phyloP scores from a whole-genome alignment of 1,140 invertebrate genomes.

The Phymastichus coffea region DNA sequence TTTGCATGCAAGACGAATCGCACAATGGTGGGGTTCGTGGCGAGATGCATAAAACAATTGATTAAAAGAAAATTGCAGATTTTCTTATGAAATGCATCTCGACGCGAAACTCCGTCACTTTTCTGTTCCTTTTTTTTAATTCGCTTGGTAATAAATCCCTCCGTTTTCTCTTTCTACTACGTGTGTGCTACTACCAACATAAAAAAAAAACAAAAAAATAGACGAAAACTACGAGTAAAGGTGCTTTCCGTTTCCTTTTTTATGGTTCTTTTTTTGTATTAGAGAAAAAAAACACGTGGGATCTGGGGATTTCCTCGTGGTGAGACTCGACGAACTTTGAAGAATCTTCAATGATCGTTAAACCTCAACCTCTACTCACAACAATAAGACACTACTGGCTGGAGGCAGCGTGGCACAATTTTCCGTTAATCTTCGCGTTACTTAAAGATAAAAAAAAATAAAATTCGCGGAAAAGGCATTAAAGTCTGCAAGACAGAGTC shows the following conservation, averaged over 20 bases:
- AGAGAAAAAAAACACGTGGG: conserved; percentile 34
- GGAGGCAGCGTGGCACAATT: not conserved
- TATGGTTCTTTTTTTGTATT: conserved; percentile 35
- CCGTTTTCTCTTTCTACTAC: conserved; percentile 38
- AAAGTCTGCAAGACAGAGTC: no score
- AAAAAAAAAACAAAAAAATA: conserved; percentile 35
- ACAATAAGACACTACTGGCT: no score
- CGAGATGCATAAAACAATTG: no score
- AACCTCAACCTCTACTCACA: conserved; percentile 40
- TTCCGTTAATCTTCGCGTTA: not conserved
- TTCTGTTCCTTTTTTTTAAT: conserved; percentile 18
- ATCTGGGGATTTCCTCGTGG: conserved; percentile 36
- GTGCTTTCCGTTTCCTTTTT: conserved; percentile 39
- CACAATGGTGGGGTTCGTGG: no score
- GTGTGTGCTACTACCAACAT: conserved; percentile 36
- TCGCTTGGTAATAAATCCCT: conserved; percentile 15
- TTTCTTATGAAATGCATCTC: no score
- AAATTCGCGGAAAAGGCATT: no score
- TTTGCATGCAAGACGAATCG: conserved; percentile 56
- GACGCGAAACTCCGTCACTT: not conserved
- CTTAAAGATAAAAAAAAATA: not conserved
- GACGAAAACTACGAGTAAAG: conserved; percentile 50
- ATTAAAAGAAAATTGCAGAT: no score
- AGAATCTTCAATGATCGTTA: conserved; percentile 11
- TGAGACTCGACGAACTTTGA: not conserved